Evolutionary conservation across 2,113 vertebrate species (phyloP).

Genomic region (Plotosus lineatus): DNA sequence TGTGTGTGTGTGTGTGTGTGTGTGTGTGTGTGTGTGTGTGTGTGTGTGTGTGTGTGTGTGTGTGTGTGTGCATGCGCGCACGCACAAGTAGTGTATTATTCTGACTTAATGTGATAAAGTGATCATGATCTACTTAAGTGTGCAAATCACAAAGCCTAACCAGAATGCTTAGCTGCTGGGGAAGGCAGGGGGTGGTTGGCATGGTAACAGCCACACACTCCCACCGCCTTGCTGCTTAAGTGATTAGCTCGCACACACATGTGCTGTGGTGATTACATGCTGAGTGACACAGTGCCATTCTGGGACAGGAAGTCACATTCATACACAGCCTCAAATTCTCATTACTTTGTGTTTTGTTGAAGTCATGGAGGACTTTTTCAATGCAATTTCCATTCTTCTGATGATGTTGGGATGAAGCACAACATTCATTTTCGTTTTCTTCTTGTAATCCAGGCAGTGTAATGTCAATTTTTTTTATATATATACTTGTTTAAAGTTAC

Average conservation of each 20-base stretch:
- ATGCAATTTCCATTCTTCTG: background rate
- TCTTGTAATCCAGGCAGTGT: background rate
- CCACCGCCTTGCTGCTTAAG: slow-evolving; percentile 44
- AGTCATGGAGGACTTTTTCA: background rate
- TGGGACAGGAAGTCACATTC: slow-evolving; percentile 43
- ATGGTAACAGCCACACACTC: slow-evolving; percentile 43
- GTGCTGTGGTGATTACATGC: slow-evolving; percentile 46
- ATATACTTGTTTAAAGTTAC: background rate
- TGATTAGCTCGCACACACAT: slow-evolving; percentile 49
- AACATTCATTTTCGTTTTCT: background rate
- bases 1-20: too few species aligned
- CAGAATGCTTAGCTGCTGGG: slow-evolving; percentile 43
- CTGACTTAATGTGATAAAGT: slow-evolving; percentile 47
- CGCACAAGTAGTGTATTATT: slow-evolving; percentile 13
- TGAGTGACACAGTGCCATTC: slow-evolving; percentile 41
- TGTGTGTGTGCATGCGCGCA: background rate
- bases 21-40: background rate
- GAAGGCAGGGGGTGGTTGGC: slow-evolving; percentile 46
- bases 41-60: background rate
- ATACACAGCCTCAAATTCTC: slow-evolving; percentile 25
- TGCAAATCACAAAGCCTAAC: slow-evolving; percentile 35
- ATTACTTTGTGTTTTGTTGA: background rate
- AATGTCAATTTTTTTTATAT: background rate
- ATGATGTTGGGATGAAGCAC: background rate
- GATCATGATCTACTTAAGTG: slow-evolving; percentile 44